phyloP scores from a whole-genome alignment of 2,797 vertebrate species.

The Enteromius paludinosus region DNA sequence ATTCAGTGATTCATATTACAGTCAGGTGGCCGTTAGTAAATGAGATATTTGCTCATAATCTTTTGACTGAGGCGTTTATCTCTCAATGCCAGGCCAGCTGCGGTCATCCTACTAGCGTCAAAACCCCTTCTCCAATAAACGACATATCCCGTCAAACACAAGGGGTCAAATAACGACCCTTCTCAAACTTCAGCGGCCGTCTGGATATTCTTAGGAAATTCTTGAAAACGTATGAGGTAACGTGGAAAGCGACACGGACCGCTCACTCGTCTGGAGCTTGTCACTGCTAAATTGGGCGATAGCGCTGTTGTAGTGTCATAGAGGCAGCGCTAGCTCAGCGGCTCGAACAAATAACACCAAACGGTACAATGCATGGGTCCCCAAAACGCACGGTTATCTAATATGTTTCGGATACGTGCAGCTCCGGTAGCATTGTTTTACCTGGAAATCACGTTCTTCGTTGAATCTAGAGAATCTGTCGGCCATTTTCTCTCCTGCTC shows the following conservation, averaged over 20 bases:
- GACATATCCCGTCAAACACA: not conserved
- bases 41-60: not conserved
- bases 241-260: not conserved
- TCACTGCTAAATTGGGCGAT: constrained; percentile 30
- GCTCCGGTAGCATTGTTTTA: constrained; percentile 65
- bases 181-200: not conserved
- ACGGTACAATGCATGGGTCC: not conserved
- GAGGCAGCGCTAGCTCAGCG: not conserved
- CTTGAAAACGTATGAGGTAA: constrained; percentile 7
- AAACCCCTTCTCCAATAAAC: not conserved
- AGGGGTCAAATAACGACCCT: not conserved
- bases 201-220: not conserved
- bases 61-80: constrained; percentile 11
- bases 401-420: not conserved
- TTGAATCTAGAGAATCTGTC: constrained; percentile 99
- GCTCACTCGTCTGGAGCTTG: constrained; percentile 11
- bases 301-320: constrained; percentile 1
- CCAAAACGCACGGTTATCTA: not conserved
- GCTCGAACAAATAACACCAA: not conserved
- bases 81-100: constrained; percentile 39
- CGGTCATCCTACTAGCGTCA: constrained; percentile 30
- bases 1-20: not conserved
- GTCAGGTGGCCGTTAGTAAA: not conserved
- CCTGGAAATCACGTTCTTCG: constrained; percentile 99
- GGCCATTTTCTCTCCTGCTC: constrained; percentile 91